Evolutionary conservation across 2,888 invertebrate genomes (phyloP).

Genomic region (Habroteleia sp.): DNA sequence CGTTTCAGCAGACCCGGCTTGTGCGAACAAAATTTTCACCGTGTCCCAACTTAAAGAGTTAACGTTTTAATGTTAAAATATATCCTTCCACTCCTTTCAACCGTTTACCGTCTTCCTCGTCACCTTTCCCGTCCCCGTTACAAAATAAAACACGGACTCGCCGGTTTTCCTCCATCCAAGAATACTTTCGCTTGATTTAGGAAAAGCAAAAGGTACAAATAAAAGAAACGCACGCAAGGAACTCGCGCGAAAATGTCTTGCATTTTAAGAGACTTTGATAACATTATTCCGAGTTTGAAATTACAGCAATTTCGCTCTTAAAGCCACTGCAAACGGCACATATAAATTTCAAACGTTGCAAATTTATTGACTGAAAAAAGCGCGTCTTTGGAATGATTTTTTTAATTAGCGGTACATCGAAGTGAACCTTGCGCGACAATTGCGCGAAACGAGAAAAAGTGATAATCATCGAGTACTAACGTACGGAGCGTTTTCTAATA

Average conservation of each 20-base stretch:
- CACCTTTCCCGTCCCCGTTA: constrained; percentile 15
- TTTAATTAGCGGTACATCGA: constrained; percentile 27
- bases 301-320: constrained; percentile 52
- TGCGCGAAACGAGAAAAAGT: constrained; percentile 22
- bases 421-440: constrained; percentile 13
- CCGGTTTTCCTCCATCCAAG: constrained; percentile 27
- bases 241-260: constrained; percentile 43
- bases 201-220: not conserved
- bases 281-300: constrained; percentile 53
- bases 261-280: constrained; percentile 53
- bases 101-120: constrained; percentile 13
- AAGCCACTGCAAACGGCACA: constrained; percentile 21
- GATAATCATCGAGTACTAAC: constrained; percentile 29
- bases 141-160: constrained; percentile 30
- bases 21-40: constrained; percentile 30
- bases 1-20: constrained; percentile 12
- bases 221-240: constrained; percentile 17
- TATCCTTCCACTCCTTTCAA: constrained; percentile 2
- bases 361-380: constrained; percentile 25
- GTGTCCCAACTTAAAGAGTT: constrained; percentile 37
- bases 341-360: constrained; percentile 30
- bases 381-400: not conserved
- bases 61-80: constrained; percentile 42
- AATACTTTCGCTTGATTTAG: constrained; percentile 47
- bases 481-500: constrained; percentile 56